Evolutionary conservation across 2,888 invertebrate genomes (phyloP), one percentile per base, ranked within the genome.

Genomic region (Meghimatium bilineatum): DNA sequence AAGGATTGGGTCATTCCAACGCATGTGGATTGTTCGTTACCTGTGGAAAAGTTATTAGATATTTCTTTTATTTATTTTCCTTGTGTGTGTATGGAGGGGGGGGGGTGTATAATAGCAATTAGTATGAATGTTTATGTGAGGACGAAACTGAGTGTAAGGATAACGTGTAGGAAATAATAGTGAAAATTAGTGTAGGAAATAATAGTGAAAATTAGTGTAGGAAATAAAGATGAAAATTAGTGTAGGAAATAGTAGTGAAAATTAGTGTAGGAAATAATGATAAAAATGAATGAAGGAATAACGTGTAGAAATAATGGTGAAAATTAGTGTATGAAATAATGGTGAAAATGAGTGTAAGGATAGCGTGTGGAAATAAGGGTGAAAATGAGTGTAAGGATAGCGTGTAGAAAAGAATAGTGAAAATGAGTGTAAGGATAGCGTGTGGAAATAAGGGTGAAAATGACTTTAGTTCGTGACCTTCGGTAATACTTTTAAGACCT

Each of bases 21-120:
- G 72, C 91, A 91, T 0, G 89, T 89, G 10, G 85, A 87, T 8
- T 74, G 52, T 79, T 90, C 90, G 82, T 89, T 89, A 1, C 90
- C 90, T 91, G 83, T 0, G 81, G 38, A 26, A 49, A 63, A n/a
- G 26, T n/a, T n/a, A n/a, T 26, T 10, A 23, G 56, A 23, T 14
- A 56, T 56, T 23, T 12, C 5, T 44, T n/a, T n/a, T n/a, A n/a
- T n/a, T n/a, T n/a, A n/a, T n/a, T n/a, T n/a, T n/a, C n/a, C n/a
- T n/a, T n/a, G n/a, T n/a, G n/a, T n/a, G n/a, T n/a, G n/a, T n/a
- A n/a, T n/a, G n/a, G n/a, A n/a, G n/a, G n/a, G n/a, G n/a, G n/a
- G n/a, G 44, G 44, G 44, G 5, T 44, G 44, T 44, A 8, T 8
- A 44, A 8, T 44, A 8, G 5, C 44, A 8, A 12, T 44, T 44